Evolutionary conservation across 1,140 invertebrate species (phyloP).

Genomic region (Artemia franciscana): DNA sequence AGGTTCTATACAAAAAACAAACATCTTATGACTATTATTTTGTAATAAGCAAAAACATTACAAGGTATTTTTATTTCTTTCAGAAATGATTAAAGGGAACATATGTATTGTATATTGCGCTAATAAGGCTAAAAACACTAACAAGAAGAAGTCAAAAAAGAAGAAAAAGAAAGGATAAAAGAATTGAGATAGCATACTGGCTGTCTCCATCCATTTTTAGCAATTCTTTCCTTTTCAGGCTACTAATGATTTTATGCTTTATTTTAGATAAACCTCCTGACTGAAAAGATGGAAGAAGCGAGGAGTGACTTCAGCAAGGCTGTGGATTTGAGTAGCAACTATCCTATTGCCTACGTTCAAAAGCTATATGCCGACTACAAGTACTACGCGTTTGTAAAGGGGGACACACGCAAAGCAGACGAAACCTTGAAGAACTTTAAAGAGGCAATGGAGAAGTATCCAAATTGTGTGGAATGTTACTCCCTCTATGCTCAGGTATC

Average conservation of each 20-base stretch:
- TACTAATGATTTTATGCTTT: conserved; percentile 10
- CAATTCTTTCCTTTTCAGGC: too few species aligned
- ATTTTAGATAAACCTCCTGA: conserved; percentile 49
- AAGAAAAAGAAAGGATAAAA: neutral
- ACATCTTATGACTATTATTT: too few species aligned
- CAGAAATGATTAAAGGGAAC: too few species aligned
- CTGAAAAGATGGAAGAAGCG: conserved; percentile 53
- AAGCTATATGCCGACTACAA: conserved; percentile 65
- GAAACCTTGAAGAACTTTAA: conserved; percentile 43
- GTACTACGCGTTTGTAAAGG: conserved; percentile 25
- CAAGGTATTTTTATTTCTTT: too few species aligned
- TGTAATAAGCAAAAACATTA: too few species aligned
- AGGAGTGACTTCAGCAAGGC: conserved; percentile 58
- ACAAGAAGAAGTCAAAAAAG: too few species aligned
- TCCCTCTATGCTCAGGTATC: conserved; percentile 52
- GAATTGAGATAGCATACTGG: conserved; percentile 1
- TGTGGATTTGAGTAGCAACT: conserved; percentile 49
- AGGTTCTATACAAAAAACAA: too few species aligned
- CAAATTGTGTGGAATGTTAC: conserved; percentile 57
- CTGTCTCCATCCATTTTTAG: neutral
- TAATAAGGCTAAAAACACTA: too few species aligned
- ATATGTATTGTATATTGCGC: too few species aligned
- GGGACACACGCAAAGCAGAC: conserved; percentile 30
- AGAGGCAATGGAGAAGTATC: conserved; percentile 46
- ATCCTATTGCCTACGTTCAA: conserved; percentile 60